Evolutionary conservation across 2,113 vertebrate species (phyloP), one percentile per base, ranked within the genome.

Genomic region (Tinamus guttatus): DNA sequence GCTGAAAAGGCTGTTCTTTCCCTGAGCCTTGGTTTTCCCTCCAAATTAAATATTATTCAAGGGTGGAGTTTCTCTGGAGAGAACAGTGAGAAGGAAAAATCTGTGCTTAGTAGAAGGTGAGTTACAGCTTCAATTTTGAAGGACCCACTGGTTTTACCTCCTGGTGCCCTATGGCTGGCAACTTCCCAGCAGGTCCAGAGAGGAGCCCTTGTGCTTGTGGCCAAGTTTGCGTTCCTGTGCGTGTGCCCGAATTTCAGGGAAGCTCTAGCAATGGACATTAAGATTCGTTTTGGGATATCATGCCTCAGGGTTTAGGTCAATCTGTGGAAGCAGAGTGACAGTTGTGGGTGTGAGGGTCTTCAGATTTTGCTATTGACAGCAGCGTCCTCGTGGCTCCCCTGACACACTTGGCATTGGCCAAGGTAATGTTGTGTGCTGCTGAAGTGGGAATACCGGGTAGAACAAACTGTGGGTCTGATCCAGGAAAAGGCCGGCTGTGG

Each of bases 331-430:
- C 47, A 52, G 45, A 36, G 27, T 1, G 3, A 21, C 28, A 32
- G 41, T 13, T 0, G 21, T 1, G 1, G 8, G 15, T 34, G 36
- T 49, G 34, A 0, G 0, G 8, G 84, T 40, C 51, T 16, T 13
- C 1, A 4, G 22, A 8, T 54, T 49, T 68, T 86, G 20, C 25
- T 36, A 4, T 13, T 5, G 40, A 22, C 28, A 59, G 36, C 65
- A 1, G 1, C 40, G 27, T 67, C 49, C 2, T 2, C n/a, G 8
- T 85, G 45, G 32, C 62, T 18, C 8, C 3, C 62, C 36, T 79
- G 65, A 40, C 19, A 25, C 5, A 0, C 28, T 32, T 52, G 32
- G 19, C 32, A 3, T 10, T 73, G 86, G 73, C 28, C 38, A 21
- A 22, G 25, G 67, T 85, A 51, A 52, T 4, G 3, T 11, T 49